Percentiles rank a stretch among this genome's conserved stretches.
phyloP scores from a whole-genome alignment of 2,113 vertebrate genomes.

The Smithornis capensis region DNA sequence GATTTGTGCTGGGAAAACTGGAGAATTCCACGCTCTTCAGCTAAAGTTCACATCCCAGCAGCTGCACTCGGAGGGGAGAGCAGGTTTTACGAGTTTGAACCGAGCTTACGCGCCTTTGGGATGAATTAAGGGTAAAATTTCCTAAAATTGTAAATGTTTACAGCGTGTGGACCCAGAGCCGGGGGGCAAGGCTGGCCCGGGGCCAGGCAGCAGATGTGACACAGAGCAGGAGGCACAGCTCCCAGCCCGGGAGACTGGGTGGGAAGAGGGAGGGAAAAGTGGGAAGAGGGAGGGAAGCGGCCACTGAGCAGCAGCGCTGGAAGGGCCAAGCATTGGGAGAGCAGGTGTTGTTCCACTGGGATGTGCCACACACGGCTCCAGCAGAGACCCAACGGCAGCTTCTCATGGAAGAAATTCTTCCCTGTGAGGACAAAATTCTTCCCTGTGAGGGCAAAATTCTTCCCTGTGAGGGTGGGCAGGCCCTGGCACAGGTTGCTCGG shows the following conservation, averaged over 20 bases:
- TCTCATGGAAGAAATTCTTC: neutral
- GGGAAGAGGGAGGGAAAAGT: neutral
- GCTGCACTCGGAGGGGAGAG: neutral
- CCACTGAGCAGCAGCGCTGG: rapidly evolving
- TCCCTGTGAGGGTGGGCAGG: neutral
- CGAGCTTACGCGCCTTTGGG: neutral
- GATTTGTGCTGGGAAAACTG: neutral
- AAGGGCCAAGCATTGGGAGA: rapidly evolving
- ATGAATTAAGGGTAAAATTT: neutral
- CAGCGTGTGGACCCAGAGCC: neutral
- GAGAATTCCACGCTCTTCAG: neutral
- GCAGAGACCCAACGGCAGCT: rapidly evolving
- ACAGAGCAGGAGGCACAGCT: neutral
- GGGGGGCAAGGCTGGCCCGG: neutral
- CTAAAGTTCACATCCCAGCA: neutral
- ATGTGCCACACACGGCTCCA: rapidly evolving
- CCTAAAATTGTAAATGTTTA: neutral
- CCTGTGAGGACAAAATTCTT: neutral
- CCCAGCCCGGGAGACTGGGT: neutral
- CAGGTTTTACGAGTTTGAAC: conserved; percentile 10
- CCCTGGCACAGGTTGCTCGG: neutral
- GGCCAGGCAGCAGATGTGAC: conserved; percentile 21
- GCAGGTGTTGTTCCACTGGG: neutral
- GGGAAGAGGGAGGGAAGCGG: neutral
- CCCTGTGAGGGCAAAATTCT: neutral